These are phyloP conservation scores for Aricia agestis DNA, from an alignment of 1,140 invertebrate species.

Conservation along the genomic window DNA sequence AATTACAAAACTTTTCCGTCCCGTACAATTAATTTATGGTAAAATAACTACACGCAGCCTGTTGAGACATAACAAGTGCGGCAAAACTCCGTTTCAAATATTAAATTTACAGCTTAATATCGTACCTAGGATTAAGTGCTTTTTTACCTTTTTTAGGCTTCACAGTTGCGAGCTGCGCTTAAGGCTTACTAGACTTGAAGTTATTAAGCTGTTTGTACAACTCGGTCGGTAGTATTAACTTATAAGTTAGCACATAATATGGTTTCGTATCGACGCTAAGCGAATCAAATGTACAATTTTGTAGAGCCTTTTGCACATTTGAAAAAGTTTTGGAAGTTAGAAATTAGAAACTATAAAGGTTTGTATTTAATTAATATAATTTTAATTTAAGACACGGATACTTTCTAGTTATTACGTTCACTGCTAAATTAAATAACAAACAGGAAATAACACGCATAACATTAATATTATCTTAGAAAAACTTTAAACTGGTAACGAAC, in stretches of 20 bases:
- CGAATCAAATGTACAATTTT: too few species aligned
- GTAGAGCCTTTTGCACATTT: too few species aligned
- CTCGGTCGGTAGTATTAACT: not conserved
- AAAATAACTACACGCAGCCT: not conserved
- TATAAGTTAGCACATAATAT: not conserved
- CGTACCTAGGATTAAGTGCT: not conserved
- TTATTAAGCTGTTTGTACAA: not conserved
- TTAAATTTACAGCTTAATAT: not conserved
- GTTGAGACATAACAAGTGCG: not conserved
- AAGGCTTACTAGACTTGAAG: not conserved
- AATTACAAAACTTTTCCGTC: not conserved
- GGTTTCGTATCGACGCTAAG: not conserved
- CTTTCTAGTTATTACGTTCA: too few species aligned
- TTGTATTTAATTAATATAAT: too few species aligned
- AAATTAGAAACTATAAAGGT: too few species aligned
- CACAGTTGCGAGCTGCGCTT: not conserved
- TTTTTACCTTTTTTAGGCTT: slow-evolving; percentile 3
- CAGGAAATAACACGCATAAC: too few species aligned
- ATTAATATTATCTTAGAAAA: too few species aligned
- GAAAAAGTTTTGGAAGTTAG: too few species aligned
- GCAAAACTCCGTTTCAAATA: not conserved
- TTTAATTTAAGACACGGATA: too few species aligned
- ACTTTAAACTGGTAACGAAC: too few species aligned
- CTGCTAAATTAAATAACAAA: too few species aligned
- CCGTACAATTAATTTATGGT: not conserved